A percentile compares a stretch with the other conserved stretches of the same genome.
phyloP scores from a whole-genome alignment of 2,113 vertebrate species.

The Puma concolor region DNA sequence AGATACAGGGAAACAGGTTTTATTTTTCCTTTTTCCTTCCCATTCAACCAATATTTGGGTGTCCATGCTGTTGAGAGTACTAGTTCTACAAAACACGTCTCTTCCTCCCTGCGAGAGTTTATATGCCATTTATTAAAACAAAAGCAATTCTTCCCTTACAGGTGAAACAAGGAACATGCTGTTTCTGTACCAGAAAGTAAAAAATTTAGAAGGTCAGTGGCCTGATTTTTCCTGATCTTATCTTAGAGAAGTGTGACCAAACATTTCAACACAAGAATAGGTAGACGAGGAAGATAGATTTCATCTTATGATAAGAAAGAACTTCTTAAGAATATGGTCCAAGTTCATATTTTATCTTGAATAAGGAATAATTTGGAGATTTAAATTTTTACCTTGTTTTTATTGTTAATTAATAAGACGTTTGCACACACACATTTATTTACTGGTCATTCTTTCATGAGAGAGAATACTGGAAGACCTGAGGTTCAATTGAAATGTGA shows the following conservation, averaged over 20 bases:
- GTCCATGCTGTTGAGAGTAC: not conserved
- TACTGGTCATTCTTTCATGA: not conserved
- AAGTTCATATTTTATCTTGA: slow-evolving; percentile 35
- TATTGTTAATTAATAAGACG: not conserved
- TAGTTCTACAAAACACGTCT: not conserved
- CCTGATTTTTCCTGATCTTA: slow-evolving; percentile 42
- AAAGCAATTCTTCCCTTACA: slow-evolving; percentile 29
- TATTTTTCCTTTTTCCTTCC: not conserved
- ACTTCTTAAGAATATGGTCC: slow-evolving; percentile 3
- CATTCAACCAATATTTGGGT: not conserved
- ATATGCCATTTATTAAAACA: not conserved
- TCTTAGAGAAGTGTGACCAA: slow-evolving; percentile 56
- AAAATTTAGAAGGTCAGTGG: slow-evolving; percentile 44
- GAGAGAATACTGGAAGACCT: not conserved
- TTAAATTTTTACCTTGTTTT: not conserved
- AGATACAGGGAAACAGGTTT: not conserved
- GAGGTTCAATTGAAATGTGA: not conserved
- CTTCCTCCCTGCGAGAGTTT: not conserved
- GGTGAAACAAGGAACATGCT: slow-evolving; percentile 53
- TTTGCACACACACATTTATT: not conserved
- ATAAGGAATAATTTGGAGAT: slow-evolving; percentile 1
- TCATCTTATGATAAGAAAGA: not conserved
- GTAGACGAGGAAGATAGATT: slow-evolving; percentile 24
- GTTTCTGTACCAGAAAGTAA: slow-evolving; percentile 53
- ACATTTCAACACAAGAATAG: slow-evolving; percentile 39